Percentiles rank a stretch among this genome's conserved stretches.
These are phyloP conservation scores for Ctenochaetus hawaiiensis DNA, from an alignment of 2,797 vertebrate genomes.

Conservation along the genomic window DNA sequence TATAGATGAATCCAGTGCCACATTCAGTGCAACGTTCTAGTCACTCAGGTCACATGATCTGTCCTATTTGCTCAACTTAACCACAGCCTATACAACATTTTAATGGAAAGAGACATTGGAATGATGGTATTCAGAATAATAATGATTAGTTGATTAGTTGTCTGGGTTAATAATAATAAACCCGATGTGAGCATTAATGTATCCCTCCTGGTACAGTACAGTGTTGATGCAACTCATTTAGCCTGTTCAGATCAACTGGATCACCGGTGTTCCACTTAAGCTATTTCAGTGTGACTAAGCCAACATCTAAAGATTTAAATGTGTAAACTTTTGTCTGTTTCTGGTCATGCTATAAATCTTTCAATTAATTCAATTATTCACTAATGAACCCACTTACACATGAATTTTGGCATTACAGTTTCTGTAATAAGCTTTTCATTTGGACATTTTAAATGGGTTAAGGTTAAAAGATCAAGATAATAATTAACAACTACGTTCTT, in stretches of 20 bases:
- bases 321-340: too few relatives aligned
- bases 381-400: too few relatives aligned
- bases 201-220: neutral
- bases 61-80: slow-evolving; percentile 39
- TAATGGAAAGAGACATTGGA: neutral
- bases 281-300: too few relatives aligned
- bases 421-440: too few relatives aligned
- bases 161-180: neutral
- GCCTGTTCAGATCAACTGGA: too few relatives aligned
- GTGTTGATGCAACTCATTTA: too few relatives aligned
- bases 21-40: slow-evolving; percentile 59
- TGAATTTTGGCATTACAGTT: too few relatives aligned
- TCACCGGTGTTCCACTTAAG: too few relatives aligned
- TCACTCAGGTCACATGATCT: slow-evolving; percentile 49
- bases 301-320: too few relatives aligned
- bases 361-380: too few relatives aligned
- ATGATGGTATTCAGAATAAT: slow-evolving; percentile 26
- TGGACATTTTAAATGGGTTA: too few relatives aligned
- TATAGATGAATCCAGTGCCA: slow-evolving; percentile 58
- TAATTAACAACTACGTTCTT: neutral
- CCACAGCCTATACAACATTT: slow-evolving; percentile 17
- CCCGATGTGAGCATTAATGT: slow-evolving; percentile 2
- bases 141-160: neutral
- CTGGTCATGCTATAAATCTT: too few relatives aligned
- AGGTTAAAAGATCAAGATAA: neutral